phyloP scores from a whole-genome alignment of 2,888 invertebrate species.

The Stictocephala bisonia region DNA sequence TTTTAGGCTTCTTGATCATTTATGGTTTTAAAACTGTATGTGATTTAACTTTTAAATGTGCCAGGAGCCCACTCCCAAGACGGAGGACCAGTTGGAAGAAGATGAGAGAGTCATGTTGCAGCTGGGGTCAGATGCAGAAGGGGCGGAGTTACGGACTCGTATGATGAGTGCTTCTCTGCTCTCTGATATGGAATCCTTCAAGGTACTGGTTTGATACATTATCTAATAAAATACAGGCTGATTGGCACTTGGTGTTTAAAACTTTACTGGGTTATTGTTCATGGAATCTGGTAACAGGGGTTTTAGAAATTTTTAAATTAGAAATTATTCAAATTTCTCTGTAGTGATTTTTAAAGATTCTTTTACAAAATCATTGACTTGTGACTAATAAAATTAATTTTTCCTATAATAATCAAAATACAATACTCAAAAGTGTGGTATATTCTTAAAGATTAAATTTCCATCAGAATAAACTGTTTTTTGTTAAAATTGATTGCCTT shows the following conservation, averaged over 20 bases:
- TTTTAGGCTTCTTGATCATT: no score
- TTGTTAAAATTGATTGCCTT: no score
- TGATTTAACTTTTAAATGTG: conserved; percentile 26
- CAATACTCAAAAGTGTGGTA: no score
- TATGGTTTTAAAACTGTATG: background rate
- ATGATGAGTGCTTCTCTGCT: conserved; percentile 96
- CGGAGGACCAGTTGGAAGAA: conserved; percentile 95
- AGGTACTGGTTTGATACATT: conserved; percentile 68
- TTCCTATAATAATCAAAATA: no score
- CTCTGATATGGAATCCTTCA: conserved; percentile 99
- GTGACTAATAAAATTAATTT: no score
- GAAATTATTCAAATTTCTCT: no score
- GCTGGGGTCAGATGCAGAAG: conserved; percentile 86
- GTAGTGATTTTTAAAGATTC: no score
- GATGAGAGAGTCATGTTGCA: conserved; percentile 91
- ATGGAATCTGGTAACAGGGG: background rate
- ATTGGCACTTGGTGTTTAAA: no score
- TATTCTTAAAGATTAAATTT: no score
- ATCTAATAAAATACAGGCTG: background rate
- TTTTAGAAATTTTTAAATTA: background rate
- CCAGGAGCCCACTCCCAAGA: conserved; percentile 95
- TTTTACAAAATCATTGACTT: no score
- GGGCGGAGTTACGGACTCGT: conserved; percentile 85
- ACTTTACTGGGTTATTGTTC: background rate
- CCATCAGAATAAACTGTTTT: no score